These are phyloP conservation scores for Mizuhopecten yessoensis DNA, from an alignment of 1,140 invertebrate genomes.

Conservation along the genomic window DNA sequence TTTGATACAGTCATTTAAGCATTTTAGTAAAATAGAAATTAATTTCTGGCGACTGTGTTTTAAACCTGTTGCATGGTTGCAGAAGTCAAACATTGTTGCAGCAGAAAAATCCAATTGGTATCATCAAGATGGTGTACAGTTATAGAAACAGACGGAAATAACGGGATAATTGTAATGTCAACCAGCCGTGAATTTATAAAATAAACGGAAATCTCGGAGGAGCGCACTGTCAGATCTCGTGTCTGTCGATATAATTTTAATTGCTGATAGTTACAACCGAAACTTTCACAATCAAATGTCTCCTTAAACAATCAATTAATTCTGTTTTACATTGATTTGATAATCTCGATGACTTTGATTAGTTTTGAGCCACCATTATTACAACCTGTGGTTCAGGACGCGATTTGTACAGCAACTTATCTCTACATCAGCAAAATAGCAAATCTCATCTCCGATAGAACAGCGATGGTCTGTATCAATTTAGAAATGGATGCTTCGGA, in stretches of 20 bases:
- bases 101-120: no score
- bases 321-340: background rate
- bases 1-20: no score
- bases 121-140: no score
- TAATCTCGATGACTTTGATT: slow-evolving; percentile 24
- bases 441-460: background rate
- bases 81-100: no score
- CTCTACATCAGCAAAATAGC: background rate
- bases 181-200: background rate
- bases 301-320: slow-evolving; percentile 29
- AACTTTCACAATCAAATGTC: slow-evolving; percentile 4
- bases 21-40: no score
- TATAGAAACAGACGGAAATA: background rate
- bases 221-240: background rate
- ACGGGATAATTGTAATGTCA: background rate
- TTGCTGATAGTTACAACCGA: slow-evolving; percentile 12
- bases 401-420: background rate
- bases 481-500: background rate
- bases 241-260: background rate
- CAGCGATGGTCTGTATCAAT: background rate
- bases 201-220: background rate
- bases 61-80: no score
- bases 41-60: no score
- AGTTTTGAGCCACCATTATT: background rate
- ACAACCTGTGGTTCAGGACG: background rate